These are phyloP conservation scores for Epirrhoe alternata DNA, from an alignment of 2,888 invertebrate species.

Conservation along the genomic window DNA sequence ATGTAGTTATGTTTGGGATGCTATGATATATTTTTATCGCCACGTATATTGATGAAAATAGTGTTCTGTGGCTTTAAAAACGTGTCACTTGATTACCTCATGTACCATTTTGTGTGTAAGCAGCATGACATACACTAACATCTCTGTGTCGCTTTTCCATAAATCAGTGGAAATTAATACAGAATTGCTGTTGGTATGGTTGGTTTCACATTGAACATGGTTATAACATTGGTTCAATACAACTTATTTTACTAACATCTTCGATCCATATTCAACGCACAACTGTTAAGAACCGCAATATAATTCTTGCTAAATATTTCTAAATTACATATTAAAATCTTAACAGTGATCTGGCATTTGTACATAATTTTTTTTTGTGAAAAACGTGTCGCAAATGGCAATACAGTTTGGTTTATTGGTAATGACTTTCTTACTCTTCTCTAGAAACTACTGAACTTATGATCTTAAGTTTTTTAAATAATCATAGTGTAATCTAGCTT, in stretches of 20 bases:
- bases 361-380: too few relatives aligned
- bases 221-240: constrained; percentile 4
- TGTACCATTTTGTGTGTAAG: constrained; percentile 34
- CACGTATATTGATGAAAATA: background rate
- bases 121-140: constrained; percentile 36
- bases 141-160: constrained; percentile 43
- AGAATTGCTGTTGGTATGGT: constrained; percentile 51
- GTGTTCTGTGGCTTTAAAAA: constrained; percentile 18
- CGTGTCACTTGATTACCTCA: constrained; percentile 25
- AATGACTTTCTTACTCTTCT: too few relatives aligned
- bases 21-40: constrained; percentile 24
- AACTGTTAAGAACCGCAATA: background rate
- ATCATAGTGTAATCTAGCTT: too few relatives aligned
- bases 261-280: constrained; percentile 9
- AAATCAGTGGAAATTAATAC: constrained; percentile 44
- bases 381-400: too few relatives aligned
- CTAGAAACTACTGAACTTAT: too few relatives aligned
- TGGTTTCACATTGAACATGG: constrained; percentile 24
- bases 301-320: constrained; percentile 8
- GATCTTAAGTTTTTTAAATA: too few relatives aligned
- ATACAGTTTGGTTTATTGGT: too few relatives aligned
- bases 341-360: too few relatives aligned
- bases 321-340: background rate
- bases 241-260: background rate
- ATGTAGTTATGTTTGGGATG: constrained; percentile 30